phyloP scores from a whole-genome alignment of 1,140 invertebrate genomes.

The Bombus waltoni region DNA sequence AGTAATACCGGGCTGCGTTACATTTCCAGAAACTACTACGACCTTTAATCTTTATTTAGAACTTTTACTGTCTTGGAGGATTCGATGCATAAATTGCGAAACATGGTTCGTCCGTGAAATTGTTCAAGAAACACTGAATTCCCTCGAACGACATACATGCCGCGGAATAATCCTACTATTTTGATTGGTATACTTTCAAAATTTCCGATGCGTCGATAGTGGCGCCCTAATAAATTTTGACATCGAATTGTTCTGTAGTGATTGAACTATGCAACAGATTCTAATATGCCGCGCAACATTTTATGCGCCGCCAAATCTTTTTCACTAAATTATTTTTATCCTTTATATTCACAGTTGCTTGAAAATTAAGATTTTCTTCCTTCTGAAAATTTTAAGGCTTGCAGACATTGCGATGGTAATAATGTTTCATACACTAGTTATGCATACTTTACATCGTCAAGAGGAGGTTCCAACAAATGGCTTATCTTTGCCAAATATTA shows the following conservation, averaged over 20 bases:
- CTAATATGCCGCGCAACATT: not conserved
- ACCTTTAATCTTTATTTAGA: slow-evolving; percentile 35
- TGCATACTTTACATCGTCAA: slow-evolving; percentile 25
- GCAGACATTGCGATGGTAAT: not conserved
- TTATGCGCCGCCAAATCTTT: not conserved
- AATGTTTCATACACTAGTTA: not conserved
- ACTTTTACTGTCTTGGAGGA: not conserved
- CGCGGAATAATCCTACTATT: not conserved
- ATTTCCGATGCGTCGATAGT: not conserved
- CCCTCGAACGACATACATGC: too few relatives aligned
- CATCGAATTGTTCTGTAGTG: not conserved
- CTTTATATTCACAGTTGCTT: not conserved
- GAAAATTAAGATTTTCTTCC: too few relatives aligned
- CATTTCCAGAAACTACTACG: slow-evolving; percentile 5
- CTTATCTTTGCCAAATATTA: slow-evolving; percentile 57
- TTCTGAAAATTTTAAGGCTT: not conserved
- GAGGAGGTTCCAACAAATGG: not conserved
- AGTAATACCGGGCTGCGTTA: not conserved
- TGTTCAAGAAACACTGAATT: not conserved
- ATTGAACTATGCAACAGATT: slow-evolving; percentile 2
- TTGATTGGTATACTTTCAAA: not conserved
- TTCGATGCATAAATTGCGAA: not conserved
- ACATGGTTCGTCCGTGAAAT: not conserved
- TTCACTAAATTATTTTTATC: not conserved
- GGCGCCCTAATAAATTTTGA: not conserved